Evolutionary conservation across 2,113 vertebrate species (phyloP).

Genomic region (Loxodonta africana): DNA sequence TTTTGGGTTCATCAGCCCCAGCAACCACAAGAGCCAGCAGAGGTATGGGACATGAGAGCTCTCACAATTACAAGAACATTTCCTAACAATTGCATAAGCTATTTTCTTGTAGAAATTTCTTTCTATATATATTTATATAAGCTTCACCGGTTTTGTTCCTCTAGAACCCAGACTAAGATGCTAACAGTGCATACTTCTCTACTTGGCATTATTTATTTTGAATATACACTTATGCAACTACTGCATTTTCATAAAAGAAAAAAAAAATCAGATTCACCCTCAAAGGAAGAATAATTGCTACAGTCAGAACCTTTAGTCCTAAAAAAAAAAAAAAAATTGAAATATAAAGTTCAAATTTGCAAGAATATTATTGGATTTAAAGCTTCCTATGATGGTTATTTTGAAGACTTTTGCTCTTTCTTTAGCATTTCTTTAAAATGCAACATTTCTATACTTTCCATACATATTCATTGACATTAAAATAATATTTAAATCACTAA

Average conservation of each 20-base stretch:
- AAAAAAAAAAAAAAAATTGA: not conserved
- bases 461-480: not conserved
- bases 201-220: slow-evolving; percentile 26
- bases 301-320: not conserved
- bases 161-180: not conserved
- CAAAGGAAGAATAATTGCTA: not conserved
- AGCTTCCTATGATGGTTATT: not conserved
- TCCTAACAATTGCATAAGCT: too few relatives aligned
- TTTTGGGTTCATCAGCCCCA: too few relatives aligned
- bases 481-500: not conserved
- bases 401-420: not conserved
- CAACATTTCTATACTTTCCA: not conserved
- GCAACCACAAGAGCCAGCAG: too few relatives aligned
- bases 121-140: not conserved
- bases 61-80: too few relatives aligned
- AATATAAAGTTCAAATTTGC: not conserved
- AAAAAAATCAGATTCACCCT: not conserved
- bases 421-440: not conserved
- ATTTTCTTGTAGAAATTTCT: too few relatives aligned
- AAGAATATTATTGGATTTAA: not conserved
- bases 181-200: accelerated
- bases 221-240: not conserved
- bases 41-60: too few relatives aligned
- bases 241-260: not conserved
- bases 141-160: not conserved